Conservation (phyloP, 2,113 vertebrate genomes). For the Seriola dumerili region DNA sequence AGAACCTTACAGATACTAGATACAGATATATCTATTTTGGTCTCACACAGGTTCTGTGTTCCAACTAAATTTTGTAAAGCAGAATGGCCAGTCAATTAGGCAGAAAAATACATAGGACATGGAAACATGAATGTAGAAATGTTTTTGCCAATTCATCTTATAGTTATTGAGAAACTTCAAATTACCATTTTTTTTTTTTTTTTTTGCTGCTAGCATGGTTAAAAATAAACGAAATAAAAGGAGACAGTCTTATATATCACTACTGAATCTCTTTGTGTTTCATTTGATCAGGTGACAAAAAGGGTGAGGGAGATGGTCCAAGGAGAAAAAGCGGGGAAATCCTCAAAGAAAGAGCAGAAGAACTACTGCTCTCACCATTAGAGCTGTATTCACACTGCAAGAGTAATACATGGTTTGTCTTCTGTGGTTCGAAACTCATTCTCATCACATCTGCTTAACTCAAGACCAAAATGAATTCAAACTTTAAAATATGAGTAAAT, state of each 20-base stretch:
- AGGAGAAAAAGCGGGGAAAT: background rate
- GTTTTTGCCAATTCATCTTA: too few relatives aligned
- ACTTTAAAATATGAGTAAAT: background rate
- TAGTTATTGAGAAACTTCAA: too few relatives aligned
- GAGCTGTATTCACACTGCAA: constrained; percentile 35
- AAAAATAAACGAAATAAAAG: too few relatives aligned
- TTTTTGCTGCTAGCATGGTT: background rate
- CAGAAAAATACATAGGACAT: background rate
- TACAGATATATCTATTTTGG: background rate
- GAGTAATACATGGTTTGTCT: background rate
- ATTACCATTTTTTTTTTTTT: too few relatives aligned
- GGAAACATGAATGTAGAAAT: too few relatives aligned
- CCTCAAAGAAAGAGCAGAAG: background rate
- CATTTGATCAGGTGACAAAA: constrained; percentile 51
- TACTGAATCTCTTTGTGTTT: constrained; percentile 3
- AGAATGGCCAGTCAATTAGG: background rate
- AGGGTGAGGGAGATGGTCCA: constrained; percentile 13
- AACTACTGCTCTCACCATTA: constrained; percentile 6
- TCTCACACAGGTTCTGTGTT: too few relatives aligned
- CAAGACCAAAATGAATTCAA: background rate
- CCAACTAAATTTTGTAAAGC: too few relatives aligned
- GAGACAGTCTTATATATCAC: too few relatives aligned
- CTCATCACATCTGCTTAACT: background rate
- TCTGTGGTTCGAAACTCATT: background rate
- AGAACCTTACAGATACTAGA: background rate